A percentile compares a stretch with the other conserved stretches of the same genome.
Conservation (phyloP, 35 echinoderm and acorn worm genomes). For the Lytechinus variegatus region DNA sequence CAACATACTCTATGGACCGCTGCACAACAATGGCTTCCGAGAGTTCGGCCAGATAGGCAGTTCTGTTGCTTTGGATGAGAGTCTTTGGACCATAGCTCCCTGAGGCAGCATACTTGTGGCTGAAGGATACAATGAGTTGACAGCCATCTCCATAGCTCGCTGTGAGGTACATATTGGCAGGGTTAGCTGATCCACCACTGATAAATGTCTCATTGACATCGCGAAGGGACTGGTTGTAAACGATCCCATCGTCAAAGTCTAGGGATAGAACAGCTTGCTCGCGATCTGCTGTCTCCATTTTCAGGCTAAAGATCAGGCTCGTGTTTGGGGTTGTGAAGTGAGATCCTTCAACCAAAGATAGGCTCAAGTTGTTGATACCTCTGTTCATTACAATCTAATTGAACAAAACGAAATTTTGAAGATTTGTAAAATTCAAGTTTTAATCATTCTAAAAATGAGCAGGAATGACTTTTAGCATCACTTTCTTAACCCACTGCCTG, state of each 20-base stretch:
- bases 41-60: conserved; percentile 20
- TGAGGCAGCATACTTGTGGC: conserved; percentile 64
- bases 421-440: too few species aligned
- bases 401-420: not conserved
- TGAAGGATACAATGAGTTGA: conserved; percentile 74
- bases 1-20: not conserved
- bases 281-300: conserved; percentile 72
- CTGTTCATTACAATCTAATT: conserved; percentile 70
- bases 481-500: too few species aligned
- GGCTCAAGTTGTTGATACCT: conserved; percentile 59
- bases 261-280: conserved; percentile 65
- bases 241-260: conserved; percentile 84
- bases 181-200: conserved; percentile 44
- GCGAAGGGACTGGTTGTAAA: conserved; percentile 72
- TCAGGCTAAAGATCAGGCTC: conserved; percentile 62
- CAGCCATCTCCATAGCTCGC: conserved; percentile 91
- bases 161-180: conserved; percentile 73
- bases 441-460: too few species aligned
- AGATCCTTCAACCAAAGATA: conserved; percentile 46
- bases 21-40: conserved; percentile 44
- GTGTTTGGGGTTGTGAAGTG: conserved; percentile 59
- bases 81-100: conserved; percentile 55
- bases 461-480: too few species aligned
- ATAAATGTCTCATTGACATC: conserved; percentile 93
- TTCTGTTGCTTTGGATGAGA: conserved; percentile 15